Base-by-base conservation (phyloP, 2,888 invertebrate species). In the Allacma fusca region DNA sequence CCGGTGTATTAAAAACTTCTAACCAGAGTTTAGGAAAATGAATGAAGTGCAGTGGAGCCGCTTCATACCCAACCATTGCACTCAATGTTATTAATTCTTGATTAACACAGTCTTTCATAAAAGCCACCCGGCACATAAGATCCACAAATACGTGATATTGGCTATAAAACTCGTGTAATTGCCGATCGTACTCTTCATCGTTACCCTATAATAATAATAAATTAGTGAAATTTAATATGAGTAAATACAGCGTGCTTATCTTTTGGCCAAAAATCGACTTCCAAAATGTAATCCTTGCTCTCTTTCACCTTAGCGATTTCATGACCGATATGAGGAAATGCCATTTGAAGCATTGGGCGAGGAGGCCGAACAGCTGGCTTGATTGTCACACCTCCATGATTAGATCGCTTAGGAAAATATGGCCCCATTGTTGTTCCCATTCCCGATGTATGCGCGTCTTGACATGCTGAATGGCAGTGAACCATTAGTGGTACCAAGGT, bases 101-200 rank as follows among this genome's bases (percentile, higher is more conserved):
- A 72, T 93, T 93, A 87, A 97, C 91, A 85, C 92, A 93, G 85
- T 95, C 94, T 84, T 94, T 93, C 86, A 93, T 94, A 80, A 96
- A 93, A 78, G 96, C 96, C 85, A 96, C 91, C 64, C 96, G 91
- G 87, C 96, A 94, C 89, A 92, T 89, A 83, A 92, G 89, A 88
- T 97, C 96, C 75, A 97, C 92, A 81, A 97, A 92, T 85, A 92
- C 92, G 86, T 97, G 96, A 87, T 97, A 97, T 0, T 96, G 96
- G 34, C 91, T 88, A 87, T 94, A 96, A 86, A 93, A 94, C 81
- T 92, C 92, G 71, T 91, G 89, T 74, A 94, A 87, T 9, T 92
- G 92, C 74, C 89, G 89, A 86, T 94, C 94, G 85, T 94, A 94
- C 64, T 92, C 92, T 9, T 91, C 91, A 88, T 94, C 94, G 19